These are phyloP conservation scores for Tokudaia tokunoshimensis DNA, from an alignment of 2,797 vertebrate genomes.

Conservation along the genomic window DNA sequence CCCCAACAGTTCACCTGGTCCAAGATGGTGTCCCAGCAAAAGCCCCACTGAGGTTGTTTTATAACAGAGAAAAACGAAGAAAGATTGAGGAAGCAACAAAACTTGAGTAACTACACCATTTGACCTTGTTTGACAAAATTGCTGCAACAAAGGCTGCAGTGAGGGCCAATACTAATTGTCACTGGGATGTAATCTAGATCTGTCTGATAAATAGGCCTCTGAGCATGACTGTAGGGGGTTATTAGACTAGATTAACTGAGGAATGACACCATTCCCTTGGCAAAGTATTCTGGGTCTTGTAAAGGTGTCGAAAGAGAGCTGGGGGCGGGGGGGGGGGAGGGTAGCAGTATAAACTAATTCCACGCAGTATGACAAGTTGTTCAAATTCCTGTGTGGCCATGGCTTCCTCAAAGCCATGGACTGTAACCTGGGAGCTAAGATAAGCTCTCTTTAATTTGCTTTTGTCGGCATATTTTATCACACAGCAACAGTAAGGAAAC, in stretches of 20 bases:
- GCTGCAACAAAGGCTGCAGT: not conserved
- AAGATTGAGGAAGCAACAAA: not conserved
- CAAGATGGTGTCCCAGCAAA: not conserved
- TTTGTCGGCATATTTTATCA: not conserved
- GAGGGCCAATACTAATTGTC: not conserved
- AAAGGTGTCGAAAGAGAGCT: not conserved
- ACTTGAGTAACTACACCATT: not conserved
- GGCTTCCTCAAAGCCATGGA: not conserved
- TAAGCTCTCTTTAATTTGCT: not conserved
- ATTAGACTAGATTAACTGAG: not conserved
- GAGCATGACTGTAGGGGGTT: not conserved
- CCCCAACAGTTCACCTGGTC: not conserved
- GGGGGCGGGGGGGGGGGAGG: no score
- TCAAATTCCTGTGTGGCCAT: not conserved
- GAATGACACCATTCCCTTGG: not conserved
- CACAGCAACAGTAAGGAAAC: not conserved
- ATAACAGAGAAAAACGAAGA: not conserved
- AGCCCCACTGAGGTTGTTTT: not conserved
- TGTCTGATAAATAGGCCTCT: not conserved
- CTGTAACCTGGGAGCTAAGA: not conserved
- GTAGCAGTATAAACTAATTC: no score
- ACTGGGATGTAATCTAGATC: not conserved
- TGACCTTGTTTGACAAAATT: not conserved
- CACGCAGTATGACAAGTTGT: not conserved
- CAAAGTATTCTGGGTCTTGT: not conserved